phyloP scores from a whole-genome alignment of 1,140 invertebrate genomes.

The Brachionus paranguensis region DNA sequence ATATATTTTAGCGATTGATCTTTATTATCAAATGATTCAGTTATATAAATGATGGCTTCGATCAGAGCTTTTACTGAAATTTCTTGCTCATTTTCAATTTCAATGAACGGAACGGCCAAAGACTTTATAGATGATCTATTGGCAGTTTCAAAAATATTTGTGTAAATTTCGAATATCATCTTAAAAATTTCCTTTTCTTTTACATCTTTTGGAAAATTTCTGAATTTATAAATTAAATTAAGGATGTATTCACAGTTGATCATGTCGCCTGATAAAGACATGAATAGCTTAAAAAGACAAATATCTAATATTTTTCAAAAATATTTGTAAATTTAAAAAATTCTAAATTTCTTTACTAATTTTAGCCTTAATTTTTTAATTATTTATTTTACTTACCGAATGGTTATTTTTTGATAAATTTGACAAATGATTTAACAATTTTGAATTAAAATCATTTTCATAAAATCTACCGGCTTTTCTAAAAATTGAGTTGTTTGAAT shows the following conservation, averaged over 20 bases:
- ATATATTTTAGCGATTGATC: background rate
- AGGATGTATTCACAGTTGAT: background rate
- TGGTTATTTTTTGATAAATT: background rate
- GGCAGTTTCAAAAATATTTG: background rate
- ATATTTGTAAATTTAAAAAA: too few relatives aligned
- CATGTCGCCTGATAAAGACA: background rate
- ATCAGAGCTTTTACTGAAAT: background rate
- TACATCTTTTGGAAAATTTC: too few relatives aligned
- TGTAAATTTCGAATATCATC: background rate
- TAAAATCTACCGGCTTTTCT: background rate
- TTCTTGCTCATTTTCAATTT: background rate
- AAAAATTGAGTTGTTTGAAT: background rate
- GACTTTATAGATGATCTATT: background rate
- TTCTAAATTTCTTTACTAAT: too few relatives aligned
- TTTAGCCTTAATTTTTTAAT: background rate
- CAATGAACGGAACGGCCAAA: background rate
- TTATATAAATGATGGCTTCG: background rate
- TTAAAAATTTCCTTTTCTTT: background rate
- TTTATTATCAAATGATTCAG: background rate
- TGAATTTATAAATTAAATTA: background rate
- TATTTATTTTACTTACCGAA: background rate
- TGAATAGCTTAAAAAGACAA: background rate
- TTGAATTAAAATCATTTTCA: background rate
- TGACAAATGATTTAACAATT: background rate
- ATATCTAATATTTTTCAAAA: too few relatives aligned